Conservation (phyloP, 1,140 invertebrate genomes). For the Trinorchestia longiramus region DNA sequence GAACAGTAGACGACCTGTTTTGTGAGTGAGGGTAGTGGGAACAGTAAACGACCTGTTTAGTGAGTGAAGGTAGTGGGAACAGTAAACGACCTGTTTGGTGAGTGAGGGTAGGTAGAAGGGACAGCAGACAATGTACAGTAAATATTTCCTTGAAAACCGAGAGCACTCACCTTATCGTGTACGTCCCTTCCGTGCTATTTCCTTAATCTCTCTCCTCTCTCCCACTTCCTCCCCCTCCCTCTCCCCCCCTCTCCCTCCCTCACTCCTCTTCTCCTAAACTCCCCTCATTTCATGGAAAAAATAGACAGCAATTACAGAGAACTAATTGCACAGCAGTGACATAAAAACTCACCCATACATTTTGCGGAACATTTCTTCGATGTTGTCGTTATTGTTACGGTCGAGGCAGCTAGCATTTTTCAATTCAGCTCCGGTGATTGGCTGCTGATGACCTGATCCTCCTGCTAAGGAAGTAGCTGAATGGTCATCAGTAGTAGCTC, state of each 20-base stretch:
- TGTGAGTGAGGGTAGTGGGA: too few species aligned
- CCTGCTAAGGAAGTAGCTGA: not conserved
- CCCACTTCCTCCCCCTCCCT: too few species aligned
- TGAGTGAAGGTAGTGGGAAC: too few species aligned
- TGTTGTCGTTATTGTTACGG: slow-evolving; percentile 22
- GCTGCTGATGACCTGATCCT: not conserved
- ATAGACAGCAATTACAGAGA: not conserved
- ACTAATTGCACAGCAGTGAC: not conserved
- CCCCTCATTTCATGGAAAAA: not conserved
- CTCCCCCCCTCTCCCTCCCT: not conserved
- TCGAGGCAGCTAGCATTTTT: not conserved
- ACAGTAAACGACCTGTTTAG: too few species aligned
- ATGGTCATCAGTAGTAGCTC: not conserved
- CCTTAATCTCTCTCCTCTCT: too few species aligned
- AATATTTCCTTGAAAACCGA: too few species aligned
- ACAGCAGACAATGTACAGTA: too few species aligned
- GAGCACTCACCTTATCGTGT: too few species aligned
- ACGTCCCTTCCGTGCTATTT: too few species aligned
- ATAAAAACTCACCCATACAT: slow-evolving; percentile 38
- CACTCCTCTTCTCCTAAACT: not conserved
- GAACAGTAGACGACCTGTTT: too few species aligned
- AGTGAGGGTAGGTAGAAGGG: too few species aligned
- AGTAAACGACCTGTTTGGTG: too few species aligned
- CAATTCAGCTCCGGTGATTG: not conserved
- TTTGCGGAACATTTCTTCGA: slow-evolving; percentile 42